Evolutionary conservation across 2,797 vertebrate genomes (phyloP), one percentile per base, ranked within the genome.

Genomic region (Liparis tanakae): DNA sequence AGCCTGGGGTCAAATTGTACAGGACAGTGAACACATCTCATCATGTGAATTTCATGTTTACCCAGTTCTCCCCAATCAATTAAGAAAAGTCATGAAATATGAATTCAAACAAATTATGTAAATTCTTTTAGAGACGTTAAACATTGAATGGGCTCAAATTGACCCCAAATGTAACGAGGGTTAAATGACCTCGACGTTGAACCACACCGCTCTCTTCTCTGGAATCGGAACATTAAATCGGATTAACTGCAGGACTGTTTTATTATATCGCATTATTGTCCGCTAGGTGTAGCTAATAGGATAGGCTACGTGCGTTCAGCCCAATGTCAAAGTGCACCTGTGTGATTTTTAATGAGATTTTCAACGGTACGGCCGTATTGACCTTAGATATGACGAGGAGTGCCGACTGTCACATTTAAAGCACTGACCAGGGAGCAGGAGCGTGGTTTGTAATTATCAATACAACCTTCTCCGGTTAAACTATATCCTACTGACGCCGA

Each of bases 391-490:
- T 15, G 44, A 10, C 17, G 59, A 1, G n/a, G 18, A 18, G 58
- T 25, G 37, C 67, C 1, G 8, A 39, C 25, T 30, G 25, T 30
- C 25, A 30, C 25, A 4, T 30, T 30, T 30, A 30, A 30, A 30
- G 25, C 60, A 7, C 34, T 36, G 41, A 41, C 67, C 54, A 62
- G 43, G 15, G 56, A 41, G 46, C 22, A 12, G 22, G 17, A 66
- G 7, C 44, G 60, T 14, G 51, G 39, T 81, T 76, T 67, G 41
- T 68, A 70, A 80, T 71, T 55, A 69, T 50, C 46, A 53, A 22
- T 33, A 36, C 50, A 68, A 64, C 57, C 10, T 63, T 66, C 43
- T 15, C 48, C 17, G 3, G 57, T 68, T 60, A 33, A 63, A 34
- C 41, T 57, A 46, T 53, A 46, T 60, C 22, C 17, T n/a, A 30